A percentile compares a stretch with the other conserved stretches of the same genome.
These are phyloP conservation scores for Meandrina meandrites DNA, from an alignment of 92 coral and sea anemone genomes.

Conservation along the genomic window DNA sequence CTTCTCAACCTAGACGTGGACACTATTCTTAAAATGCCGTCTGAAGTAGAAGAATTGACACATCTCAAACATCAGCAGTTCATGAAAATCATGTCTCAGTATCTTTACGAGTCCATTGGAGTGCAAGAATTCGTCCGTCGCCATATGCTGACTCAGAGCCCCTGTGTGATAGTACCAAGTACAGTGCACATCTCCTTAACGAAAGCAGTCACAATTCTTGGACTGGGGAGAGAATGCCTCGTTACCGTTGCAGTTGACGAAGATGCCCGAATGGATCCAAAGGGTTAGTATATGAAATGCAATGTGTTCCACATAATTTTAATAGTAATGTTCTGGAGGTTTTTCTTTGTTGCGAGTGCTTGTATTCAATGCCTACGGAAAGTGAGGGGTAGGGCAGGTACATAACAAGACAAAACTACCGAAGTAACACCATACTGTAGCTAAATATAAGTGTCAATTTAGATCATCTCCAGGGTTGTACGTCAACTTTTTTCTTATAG, in stretches of 20 bases:
- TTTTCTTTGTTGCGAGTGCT: too few relatives aligned
- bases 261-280: slow-evolving; percentile 66
- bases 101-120: slow-evolving; percentile 71
- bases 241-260: slow-evolving; percentile 60
- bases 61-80: slow-evolving; percentile 24
- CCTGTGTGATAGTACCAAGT: slow-evolving; percentile 74
- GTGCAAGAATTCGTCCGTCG: slow-evolving; percentile 64
- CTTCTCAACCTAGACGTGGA: slow-evolving; percentile 85
- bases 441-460: too few relatives aligned
- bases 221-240: slow-evolving; percentile 76
- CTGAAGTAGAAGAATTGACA: slow-evolving; percentile 41
- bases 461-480: too few relatives aligned
- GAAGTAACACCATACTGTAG: too few relatives aligned
- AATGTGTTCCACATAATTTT: too few relatives aligned
- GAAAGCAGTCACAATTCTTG: slow-evolving; percentile 80
- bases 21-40: slow-evolving; percentile 62
- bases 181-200: slow-evolving; percentile 79
- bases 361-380: too few relatives aligned
- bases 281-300: slow-evolving; percentile 32
- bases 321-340: too few relatives aligned
- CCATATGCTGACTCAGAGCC: slow-evolving; percentile 58
- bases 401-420: too few relatives aligned
- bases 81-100: slow-evolving; percentile 40
- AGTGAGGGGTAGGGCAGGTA: too few relatives aligned
- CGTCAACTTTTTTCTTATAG: too few relatives aligned